Evolutionary conservation across 2,888 invertebrate genomes (phyloP).

Genomic region (Dione vanillae): DNA sequence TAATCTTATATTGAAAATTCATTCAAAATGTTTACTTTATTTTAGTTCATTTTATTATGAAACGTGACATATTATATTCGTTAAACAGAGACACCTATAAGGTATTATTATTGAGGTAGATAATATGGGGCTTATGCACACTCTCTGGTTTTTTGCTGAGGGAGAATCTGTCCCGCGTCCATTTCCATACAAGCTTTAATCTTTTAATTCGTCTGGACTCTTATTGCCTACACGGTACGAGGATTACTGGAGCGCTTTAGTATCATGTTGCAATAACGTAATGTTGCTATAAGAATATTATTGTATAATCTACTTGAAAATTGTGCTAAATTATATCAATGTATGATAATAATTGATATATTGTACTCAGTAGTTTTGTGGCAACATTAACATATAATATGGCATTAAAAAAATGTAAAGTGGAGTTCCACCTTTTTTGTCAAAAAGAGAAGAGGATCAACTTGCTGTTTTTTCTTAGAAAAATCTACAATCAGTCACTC

Average conservation of each 20-base stretch:
- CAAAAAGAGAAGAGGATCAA: not conserved
- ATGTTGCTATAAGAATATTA: constrained; percentile 2
- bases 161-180: constrained; percentile 16
- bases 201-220: constrained; percentile 14
- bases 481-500: not conserved
- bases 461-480: not conserved
- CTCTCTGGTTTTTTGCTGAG: not conserved
- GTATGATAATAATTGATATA: no score
- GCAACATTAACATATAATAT: no score
- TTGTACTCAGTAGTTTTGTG: no score
- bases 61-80: constrained; percentile 12
- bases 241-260: constrained; percentile 12
- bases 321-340: not conserved
- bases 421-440: no score
- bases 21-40: not conserved
- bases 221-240: constrained; percentile 4
- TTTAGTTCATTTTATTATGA: not conserved
- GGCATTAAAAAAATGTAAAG: no score
- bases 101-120: constrained; percentile 13
- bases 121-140: not conserved
- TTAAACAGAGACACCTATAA: not conserved
- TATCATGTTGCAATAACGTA: constrained; percentile 6
- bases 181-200: constrained; percentile 16
- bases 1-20: no score
- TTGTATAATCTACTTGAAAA: not conserved